These are phyloP conservation scores for Columbina picui DNA, from an alignment of 2,113 vertebrate species.

Conservation along the genomic window DNA sequence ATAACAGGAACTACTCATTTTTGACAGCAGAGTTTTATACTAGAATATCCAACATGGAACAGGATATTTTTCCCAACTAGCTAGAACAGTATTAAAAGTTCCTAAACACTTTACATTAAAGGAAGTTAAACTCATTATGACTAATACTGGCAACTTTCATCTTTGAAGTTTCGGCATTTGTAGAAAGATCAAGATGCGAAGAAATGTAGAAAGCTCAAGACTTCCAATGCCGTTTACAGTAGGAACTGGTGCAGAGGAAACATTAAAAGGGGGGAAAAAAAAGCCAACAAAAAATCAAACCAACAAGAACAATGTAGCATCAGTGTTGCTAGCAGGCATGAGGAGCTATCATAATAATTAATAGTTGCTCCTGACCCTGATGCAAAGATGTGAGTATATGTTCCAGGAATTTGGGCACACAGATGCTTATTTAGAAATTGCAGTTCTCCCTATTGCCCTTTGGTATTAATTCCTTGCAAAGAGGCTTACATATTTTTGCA, in stretches of 20 bases:
- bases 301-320: neutral
- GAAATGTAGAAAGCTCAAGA: neutral
- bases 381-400: neutral
- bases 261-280: neutral
- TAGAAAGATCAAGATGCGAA: neutral
- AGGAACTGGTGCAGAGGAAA: neutral
- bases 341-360: neutral
- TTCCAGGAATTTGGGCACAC: neutral
- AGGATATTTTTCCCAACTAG: neutral
- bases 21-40: neutral
- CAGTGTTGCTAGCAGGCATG: neutral
- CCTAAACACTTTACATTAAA: neutral
- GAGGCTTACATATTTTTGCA: constrained; percentile 1
- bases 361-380: neutral
- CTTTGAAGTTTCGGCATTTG: neutral
- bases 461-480: constrained; percentile 6
- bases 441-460: neutral
- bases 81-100: neutral
- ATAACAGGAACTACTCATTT: neutral
- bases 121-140: neutral
- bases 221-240: neutral
- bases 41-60: neutral
- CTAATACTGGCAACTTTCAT: neutral
- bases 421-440: constrained; percentile 38
- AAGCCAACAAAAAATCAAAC: neutral